Evolutionary conservation across 2,888 invertebrate species (phyloP).

Genomic region (Chorisops tibialis): DNA sequence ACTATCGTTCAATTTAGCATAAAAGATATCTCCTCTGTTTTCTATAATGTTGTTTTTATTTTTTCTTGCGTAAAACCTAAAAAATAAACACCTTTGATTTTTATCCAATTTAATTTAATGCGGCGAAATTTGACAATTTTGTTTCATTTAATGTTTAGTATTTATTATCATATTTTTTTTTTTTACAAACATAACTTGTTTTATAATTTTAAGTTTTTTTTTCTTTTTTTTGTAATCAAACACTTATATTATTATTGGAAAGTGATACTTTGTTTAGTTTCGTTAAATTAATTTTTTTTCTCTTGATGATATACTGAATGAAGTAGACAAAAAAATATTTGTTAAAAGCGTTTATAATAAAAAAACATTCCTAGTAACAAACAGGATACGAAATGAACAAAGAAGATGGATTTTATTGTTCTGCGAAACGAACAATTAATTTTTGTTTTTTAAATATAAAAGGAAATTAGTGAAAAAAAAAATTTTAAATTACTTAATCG

Average conservation of each 20-base stretch:
- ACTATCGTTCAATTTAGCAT: not conserved
- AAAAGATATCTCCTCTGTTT: not conserved
- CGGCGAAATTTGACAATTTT: not conserved
- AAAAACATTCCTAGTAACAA: slow-evolving; percentile 14
- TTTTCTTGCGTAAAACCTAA: not conserved
- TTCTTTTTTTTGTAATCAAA: not conserved
- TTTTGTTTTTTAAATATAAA: too few relatives aligned
- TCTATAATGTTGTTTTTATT: not conserved
- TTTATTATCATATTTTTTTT: not conserved
- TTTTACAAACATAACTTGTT: not conserved
- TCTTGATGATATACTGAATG: slow-evolving; percentile 17
- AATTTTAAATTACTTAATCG: too few relatives aligned
- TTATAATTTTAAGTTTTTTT: not conserved
- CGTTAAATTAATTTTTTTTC: not conserved
- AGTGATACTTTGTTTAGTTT: slow-evolving; percentile 18
- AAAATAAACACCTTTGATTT: not conserved
- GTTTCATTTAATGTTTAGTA: not conserved
- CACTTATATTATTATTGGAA: not conserved
- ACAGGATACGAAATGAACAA: slow-evolving; percentile 1
- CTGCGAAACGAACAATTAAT: too few relatives aligned
- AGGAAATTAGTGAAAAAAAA: too few relatives aligned
- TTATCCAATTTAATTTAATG: not conserved
- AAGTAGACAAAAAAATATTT: slow-evolving; percentile 16
- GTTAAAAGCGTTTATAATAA: slow-evolving; percentile 7
- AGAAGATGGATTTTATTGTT: not conserved